Base-by-base conservation (phyloP, 2,797 vertebrate genomes). In the Hemibagrus guttatus region DNA sequence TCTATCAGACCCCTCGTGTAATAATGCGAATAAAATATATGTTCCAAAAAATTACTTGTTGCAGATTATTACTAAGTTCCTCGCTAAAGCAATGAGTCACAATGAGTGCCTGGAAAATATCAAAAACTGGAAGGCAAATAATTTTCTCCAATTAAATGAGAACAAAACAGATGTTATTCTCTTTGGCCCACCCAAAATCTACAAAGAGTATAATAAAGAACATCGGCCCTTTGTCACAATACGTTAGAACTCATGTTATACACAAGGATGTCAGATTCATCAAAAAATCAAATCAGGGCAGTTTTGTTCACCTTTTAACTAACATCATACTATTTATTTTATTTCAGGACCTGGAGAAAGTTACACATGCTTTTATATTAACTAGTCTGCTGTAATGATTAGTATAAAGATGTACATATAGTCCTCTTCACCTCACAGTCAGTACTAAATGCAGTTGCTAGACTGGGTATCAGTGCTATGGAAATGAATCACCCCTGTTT, bases 91-190 rank as follows among this genome's bases (percentile, higher is more conserved):
- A 54, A 17, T 9, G 49, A 42, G 56, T 42, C 56, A 61, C 21
- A 42, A 13, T 13, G 46, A 52, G n/a, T 31, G 42, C 42, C 80
- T 66, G 61, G 61, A 31, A 66, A 82, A 82, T 52, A 66, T 49
- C n/a, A 66, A 82, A 82, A 82, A 19, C 17, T 66, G 80, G n/a
- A 81, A 66, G 4, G 4, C 42, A 81, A 63, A 28, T 46, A 4
- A 26, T 49, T 63, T 81, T 28, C 19, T 82, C 12, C 17, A 49
- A 52, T 66, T 66, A 66, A 81, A 66, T 66, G 17, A 66, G 42
- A 66, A 66, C 42, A 31, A 66, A 82, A 52, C 80, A 49, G 80
- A 81, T 66, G 61, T 66, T 66, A 52, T 82, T 66, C 42, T 81
- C 39, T 76, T 66, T 66, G 39, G 42, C 26, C 61, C 80, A 82